Percentiles rank a stretch among this genome's conserved stretches.
Conservation (phyloP, 1,140 invertebrate genomes). For the Drosophila arizonae region DNA sequence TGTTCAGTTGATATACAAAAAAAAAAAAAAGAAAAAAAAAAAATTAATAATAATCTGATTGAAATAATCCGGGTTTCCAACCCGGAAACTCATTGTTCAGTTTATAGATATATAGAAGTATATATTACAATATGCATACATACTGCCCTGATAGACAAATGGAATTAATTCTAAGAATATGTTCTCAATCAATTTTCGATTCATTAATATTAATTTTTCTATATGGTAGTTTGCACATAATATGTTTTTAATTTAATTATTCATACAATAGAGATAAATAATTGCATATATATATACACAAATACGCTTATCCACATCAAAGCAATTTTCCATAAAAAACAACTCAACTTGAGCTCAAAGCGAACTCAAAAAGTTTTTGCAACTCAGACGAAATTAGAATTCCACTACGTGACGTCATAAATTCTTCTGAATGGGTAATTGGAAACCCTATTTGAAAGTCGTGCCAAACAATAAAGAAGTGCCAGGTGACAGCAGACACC, state of each 20-base stretch:
- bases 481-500: constrained; percentile 44
- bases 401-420: constrained; percentile 38
- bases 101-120: background rate
- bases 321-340: too few relatives aligned
- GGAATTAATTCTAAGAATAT: background rate
- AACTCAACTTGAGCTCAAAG: background rate
- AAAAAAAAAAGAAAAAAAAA: too few relatives aligned
- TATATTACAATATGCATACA: too few relatives aligned
- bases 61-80: too few relatives aligned
- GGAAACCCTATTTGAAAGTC: constrained; percentile 31
- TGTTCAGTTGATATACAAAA: too few relatives aligned
- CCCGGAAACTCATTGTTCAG: background rate
- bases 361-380: constrained; percentile 30
- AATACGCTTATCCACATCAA: background rate
- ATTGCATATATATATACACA: background rate
- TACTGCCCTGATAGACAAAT: background rate
- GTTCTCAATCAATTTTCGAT: background rate
- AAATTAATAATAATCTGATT: too few relatives aligned
- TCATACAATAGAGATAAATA: too few relatives aligned
- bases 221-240: background rate
- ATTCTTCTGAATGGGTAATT: constrained; percentile 30
- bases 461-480: constrained; percentile 22
- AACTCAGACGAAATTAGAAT: constrained; percentile 44
- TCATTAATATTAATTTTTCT: background rate
- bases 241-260: too few relatives aligned